Evolutionary conservation across 2,797 vertebrate genomes (phyloP), one percentile per base, ranked within the genome.

Genomic region (Odontamblyopus rebecca): DNA sequence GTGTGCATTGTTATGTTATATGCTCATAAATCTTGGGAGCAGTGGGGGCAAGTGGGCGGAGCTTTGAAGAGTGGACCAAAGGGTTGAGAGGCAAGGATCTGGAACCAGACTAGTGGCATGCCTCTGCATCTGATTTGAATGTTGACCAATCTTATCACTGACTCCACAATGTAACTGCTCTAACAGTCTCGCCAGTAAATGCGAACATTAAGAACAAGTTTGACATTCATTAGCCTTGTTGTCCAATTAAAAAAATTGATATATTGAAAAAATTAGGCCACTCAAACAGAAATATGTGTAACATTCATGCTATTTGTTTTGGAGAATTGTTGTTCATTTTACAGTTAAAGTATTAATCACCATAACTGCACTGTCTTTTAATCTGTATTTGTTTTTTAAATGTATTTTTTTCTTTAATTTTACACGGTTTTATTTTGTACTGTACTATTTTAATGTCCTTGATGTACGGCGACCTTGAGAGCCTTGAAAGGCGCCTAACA

Each of bases 1-100:
- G 84, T 88, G 89, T 89, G 88, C 89, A 90, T 92, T 91, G 89
- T 92, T 91, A 87, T 87, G 89, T 89, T 92, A 89, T 91, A 89
- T 85, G 91, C 86, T 90, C 89, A 91, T 92, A 92, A 92, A 92
- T 92, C 91, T 91, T 87, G 68, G 85, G 72, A 80, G 88, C 83
- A 80, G 83, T 72, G 86, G 81, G 86, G 85, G 81, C 63, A 77
- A 69, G 75, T 73, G 74, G 82, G 77, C 5, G 73, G 72, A 69
- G 80, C 77, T 67, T 51, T 29, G 1, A 32, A 76, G 85, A 86
- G 82, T 82, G 83, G 89, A 86, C 86, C 82, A 61, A 77, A 84
- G 75, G 84, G 80, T 86, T 86, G 73, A 72, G 74, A 75, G 67
- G 61, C 72, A 7, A 19, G 70, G 73, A 80, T 70, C 72, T 82